A percentile compares a stretch with the other conserved stretches of the same genome.
phyloP scores from a whole-genome alignment of 2,113 vertebrate species.

The Passer montanus region DNA sequence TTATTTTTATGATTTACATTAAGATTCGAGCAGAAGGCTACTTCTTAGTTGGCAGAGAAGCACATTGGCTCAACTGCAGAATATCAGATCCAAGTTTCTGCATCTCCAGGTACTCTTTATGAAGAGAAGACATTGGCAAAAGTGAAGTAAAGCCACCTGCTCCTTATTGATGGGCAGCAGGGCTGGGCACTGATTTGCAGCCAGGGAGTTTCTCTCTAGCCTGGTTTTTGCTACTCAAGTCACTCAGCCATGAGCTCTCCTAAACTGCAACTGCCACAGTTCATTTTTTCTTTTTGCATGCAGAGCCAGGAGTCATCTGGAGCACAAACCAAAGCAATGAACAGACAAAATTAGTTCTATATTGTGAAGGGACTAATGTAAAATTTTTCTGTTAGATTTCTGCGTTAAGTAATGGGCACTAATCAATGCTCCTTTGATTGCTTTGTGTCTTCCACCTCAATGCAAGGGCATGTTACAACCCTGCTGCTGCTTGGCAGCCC shows the following conservation, averaged over 20 bases:
- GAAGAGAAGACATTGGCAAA: background rate
- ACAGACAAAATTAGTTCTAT: background rate
- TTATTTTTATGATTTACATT: background rate
- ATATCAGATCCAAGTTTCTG: background rate
- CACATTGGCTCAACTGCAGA: background rate
- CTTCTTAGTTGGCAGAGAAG: background rate
- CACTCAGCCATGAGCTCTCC: background rate
- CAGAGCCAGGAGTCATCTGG: background rate
- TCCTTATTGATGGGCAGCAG: background rate
- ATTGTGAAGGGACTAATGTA: background rate
- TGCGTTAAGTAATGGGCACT: background rate
- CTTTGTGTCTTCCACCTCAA: background rate
- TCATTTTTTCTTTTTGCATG: background rate
- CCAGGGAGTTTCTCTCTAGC: background rate
- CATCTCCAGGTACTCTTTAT: background rate
- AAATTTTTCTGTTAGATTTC: background rate
- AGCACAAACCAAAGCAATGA: background rate
- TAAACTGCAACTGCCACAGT: background rate
- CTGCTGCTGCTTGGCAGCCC: background rate
- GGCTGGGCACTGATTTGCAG: background rate
- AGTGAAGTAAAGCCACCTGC: background rate
- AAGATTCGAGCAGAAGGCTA: background rate
- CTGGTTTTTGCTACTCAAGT: background rate
- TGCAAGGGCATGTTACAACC: background rate
- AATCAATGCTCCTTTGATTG: background rate